Evolutionary conservation across 2,888 invertebrate genomes (phyloP).

Genomic region (Patella pellucida): DNA sequence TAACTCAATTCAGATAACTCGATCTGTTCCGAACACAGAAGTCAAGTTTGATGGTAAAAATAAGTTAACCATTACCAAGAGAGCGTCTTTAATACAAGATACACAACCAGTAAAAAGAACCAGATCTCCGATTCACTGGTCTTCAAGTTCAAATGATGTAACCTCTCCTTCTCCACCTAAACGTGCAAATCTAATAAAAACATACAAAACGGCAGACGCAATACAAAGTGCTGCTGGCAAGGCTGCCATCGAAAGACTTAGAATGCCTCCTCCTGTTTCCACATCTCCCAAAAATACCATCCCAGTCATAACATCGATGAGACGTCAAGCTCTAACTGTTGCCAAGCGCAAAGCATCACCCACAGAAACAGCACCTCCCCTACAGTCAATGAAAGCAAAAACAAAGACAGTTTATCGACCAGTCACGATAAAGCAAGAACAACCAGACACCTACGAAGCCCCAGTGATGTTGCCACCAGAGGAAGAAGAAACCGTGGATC

Average conservation of each 20-base stretch:
- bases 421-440: neutral
- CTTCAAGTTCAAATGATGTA: neutral
- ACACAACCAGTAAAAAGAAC: neutral
- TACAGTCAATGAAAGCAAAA: neutral
- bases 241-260: neutral
- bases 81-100: conserved; percentile 15
- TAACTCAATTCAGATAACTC: conserved; percentile 27
- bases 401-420: neutral
- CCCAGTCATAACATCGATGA: neutral
- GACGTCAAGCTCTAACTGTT: neutral
- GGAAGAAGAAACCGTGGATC: conserved; percentile 22
- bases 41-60: conserved; percentile 17
- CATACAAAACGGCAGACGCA: neutral
- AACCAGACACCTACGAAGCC: neutral
- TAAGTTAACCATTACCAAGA: conserved; percentile 19
- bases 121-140: neutral
- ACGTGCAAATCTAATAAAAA: neutral
- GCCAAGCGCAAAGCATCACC: conserved; percentile 9
- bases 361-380: neutral
- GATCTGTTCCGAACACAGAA: conserved; percentile 22
- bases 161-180: neutral
- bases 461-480: neutral
- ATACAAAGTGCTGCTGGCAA: neutral
- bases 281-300: neutral
- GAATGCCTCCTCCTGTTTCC: neutral